These are phyloP conservation scores for Chlorospingus semifuscus DNA, from an alignment of 2,797 vertebrate genomes.

Conservation along the genomic window DNA sequence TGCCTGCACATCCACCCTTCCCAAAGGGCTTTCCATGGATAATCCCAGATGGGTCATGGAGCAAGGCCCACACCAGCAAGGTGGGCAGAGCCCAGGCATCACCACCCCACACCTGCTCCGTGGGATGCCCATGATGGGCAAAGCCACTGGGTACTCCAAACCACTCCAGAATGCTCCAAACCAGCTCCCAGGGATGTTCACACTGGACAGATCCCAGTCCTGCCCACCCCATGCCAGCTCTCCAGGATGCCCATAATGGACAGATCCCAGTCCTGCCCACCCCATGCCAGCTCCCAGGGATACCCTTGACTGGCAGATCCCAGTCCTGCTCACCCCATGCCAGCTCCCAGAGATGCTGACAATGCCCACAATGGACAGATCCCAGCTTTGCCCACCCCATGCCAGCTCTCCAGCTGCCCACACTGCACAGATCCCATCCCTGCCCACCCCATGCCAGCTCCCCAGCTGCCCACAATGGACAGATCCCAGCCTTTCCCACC, in stretches of 20 bases:
- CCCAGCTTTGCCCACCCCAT: rapidly evolving
- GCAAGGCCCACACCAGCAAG: not conserved
- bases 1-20: rapidly evolving
- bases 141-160: not conserved
- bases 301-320: not conserved
- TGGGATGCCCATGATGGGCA: rapidly evolving
- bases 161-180: no score
- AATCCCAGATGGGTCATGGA: rapidly evolving
- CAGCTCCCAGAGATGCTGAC: rapidly evolving
- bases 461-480: rapidly evolving
- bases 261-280: not conserved
- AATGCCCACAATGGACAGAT: rapidly evolving
- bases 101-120: rapidly evolving
- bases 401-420: rapidly evolving
- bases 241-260: rapidly evolving
- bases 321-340: not conserved
- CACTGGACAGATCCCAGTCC: rapidly evolving
- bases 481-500: not conserved
- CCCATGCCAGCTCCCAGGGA: rapidly evolving
- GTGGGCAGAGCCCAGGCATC: not conserved
- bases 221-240: not conserved
- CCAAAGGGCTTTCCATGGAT: rapidly evolving
- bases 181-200: not conserved
- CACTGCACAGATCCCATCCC: rapidly evolving
- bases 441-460: rapidly evolving